Conservation (phyloP, 2,888 invertebrate genomes). For the Drosophila villosipedis region DNA sequence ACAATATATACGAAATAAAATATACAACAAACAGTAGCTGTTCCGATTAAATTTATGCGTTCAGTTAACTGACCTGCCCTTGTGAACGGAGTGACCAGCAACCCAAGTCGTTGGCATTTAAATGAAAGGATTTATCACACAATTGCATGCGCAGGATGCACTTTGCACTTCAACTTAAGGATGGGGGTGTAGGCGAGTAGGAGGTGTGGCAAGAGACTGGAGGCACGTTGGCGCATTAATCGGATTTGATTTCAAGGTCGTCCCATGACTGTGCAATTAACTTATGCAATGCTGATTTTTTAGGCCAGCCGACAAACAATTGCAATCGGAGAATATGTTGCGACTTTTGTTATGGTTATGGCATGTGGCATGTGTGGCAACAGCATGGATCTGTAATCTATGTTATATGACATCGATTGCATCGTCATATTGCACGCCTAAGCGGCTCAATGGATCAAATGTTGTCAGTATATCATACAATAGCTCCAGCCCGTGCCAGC, state of each 20-base stretch:
- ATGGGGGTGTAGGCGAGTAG: neutral
- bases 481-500: neutral
- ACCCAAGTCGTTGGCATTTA: neutral
- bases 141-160: neutral
- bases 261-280: constrained; percentile 8
- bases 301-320: constrained; percentile 1
- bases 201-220: neutral
- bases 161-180: neutral
- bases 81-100: constrained; percentile 13
- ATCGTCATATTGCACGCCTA: neutral
- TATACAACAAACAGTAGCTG: constrained; percentile 30
- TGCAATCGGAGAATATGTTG: neutral
- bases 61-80: constrained; percentile 64
- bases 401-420: constrained; percentile 4
- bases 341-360: neutral
- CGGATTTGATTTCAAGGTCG: constrained; percentile 37
- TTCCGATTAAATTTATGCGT: constrained; percentile 44
- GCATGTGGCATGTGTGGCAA: neutral
- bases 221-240: constrained; percentile 11
- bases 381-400: constrained; percentile 12
- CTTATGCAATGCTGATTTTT: constrained; percentile 45
- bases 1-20: neutral
- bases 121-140: neutral
- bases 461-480: neutral
- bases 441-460: neutral